A percentile compares a stretch with the other conserved stretches of the same genome.
phyloP scores from a whole-genome alignment of 2,113 vertebrate genomes.

The Pteronura brasiliensis region DNA sequence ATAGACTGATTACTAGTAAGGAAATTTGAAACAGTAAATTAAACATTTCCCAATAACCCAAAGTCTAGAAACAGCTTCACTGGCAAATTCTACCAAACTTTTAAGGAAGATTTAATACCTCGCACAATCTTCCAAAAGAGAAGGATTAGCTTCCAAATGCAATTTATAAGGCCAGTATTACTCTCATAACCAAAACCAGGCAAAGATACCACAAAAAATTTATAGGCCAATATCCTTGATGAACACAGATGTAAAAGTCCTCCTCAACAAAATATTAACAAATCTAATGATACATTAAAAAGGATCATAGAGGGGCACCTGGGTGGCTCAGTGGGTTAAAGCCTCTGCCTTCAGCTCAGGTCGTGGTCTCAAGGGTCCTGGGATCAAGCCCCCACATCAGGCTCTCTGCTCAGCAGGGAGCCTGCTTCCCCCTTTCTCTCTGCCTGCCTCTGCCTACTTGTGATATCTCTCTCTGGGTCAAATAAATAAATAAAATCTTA shows the following conservation, averaged over 20 bases:
- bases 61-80: neutral
- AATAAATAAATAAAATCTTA: too few relatives aligned
- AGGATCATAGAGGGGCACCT: neutral
- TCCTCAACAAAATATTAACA: neutral
- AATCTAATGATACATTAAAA: neutral
- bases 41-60: neutral
- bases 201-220: neutral
- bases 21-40: neutral
- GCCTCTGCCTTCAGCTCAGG: too few relatives aligned
- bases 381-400: too few relatives aligned
- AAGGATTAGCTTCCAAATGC: neutral
- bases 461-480: too few relatives aligned
- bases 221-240: neutral
- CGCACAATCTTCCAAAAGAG: neutral
- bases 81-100: neutral
- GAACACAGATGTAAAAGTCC: neutral
- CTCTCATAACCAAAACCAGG: neutral
- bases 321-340: too few relatives aligned
- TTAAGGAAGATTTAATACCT: neutral
- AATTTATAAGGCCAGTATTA: neutral
- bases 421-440: too few relatives aligned
- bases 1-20: neutral
- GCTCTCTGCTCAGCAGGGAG: too few relatives aligned
- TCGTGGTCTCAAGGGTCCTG: too few relatives aligned
- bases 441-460: too few relatives aligned